Evolutionary conservation across 2,797 vertebrate genomes (phyloP).

Genomic region (Leuciscus waleckii): DNA sequence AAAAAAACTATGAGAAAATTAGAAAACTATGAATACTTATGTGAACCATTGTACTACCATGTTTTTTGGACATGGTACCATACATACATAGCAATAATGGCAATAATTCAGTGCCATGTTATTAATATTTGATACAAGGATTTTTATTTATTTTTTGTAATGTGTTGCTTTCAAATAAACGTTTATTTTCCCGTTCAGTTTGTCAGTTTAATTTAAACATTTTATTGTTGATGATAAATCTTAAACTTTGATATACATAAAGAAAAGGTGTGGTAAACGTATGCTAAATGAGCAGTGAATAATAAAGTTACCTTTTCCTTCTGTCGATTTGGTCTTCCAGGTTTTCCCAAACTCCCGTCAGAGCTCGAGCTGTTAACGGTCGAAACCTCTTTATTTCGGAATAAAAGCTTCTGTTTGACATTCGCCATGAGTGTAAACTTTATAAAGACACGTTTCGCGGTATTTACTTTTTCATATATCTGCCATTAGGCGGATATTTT

Average conservation of each 20-base stretch:
- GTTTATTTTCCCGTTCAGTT: neutral
- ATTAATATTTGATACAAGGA: neutral
- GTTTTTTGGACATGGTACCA: neutral
- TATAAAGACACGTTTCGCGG: neutral
- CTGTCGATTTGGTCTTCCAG: conserved; percentile 50
- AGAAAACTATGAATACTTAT: neutral
- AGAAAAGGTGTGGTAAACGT: neutral
- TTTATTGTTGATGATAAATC: neutral
- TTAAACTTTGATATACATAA: neutral
- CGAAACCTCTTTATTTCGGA: conserved; percentile 10
- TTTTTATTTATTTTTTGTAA: neutral
- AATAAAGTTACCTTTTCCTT: conserved; percentile 63
- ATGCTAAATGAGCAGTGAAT: neutral
- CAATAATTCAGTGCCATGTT: neutral
- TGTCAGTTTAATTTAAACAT: neutral
- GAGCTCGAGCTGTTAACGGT: neutral
- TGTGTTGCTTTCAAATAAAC: neutral
- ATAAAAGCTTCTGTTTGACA: conserved; percentile 41
- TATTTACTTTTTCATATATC: neutral
- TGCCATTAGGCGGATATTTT: conserved; percentile 37
- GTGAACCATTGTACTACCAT: neutral
- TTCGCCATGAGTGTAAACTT: conserved; percentile 36
- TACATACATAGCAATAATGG: neutral
- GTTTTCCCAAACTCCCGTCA: conserved; percentile 65
- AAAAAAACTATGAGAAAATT: neutral